Base-by-base conservation (phyloP, 2,888 invertebrate species). In the Perizoma flavofasciatum region DNA sequence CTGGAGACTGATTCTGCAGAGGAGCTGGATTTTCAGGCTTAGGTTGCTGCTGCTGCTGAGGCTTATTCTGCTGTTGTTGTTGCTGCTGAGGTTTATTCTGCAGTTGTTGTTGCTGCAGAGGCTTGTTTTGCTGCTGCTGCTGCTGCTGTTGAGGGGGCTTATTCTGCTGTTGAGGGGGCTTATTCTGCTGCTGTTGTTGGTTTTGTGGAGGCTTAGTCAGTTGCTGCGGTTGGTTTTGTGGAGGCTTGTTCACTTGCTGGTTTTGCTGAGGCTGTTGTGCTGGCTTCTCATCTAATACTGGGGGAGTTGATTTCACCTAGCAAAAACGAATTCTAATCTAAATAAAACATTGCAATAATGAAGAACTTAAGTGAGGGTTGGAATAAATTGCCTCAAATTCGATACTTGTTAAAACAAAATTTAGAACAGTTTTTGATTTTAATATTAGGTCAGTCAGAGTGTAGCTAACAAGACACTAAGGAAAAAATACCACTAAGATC, bases 51-150 rank as follows among this genome's bases (percentile, higher is more conserved):
- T 72, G 77, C 55, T 72, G 74, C 10, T 49, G 51, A 8, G 55
- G 59, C 40, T 67, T 71, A 10, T 65, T 70, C 35, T 59, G 70
- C 7, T 68, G 75, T 33, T 69, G 76, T 33, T 68, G 71, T 32
- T 64, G 69, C 32, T 68, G 70, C 22, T 62, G 68, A 6, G 64
- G 71, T 9, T 63, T 73, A 43, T 70, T 75, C 50, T 73, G 74
- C 40, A 69, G 71, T 43, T 67, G 69, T 59, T 64, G 68, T 34
- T 55, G 47, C 45, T 60, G 62, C 6, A 44, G 68, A 0, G 71
- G 67, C 49, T 71, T 70, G 61, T 58, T 66, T 66, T 59, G 74
- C 40, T 59, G 70, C 7, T 68, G 75, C 34, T 69, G 76, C 34
- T 69, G 76, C 43, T 68, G 71, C 22, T 64, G 69, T 22, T 68